Evolutionary conservation across 2,888 invertebrate species (phyloP).

Genomic region (Orthonevra nobilis): DNA sequence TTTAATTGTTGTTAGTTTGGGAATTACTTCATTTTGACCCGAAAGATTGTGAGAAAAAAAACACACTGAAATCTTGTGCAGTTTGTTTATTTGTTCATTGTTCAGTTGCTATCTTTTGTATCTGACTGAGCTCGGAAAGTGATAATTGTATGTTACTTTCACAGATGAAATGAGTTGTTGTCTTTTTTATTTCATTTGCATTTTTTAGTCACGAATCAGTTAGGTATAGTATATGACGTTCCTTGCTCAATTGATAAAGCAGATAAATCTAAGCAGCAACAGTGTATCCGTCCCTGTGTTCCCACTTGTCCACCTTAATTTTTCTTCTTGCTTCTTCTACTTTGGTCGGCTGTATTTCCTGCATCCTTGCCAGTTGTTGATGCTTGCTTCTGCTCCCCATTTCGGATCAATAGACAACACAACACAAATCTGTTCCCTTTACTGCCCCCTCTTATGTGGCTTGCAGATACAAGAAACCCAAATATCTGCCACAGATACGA

Average conservation of each 20-base stretch:
- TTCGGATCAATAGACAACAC: slow-evolving; percentile 43
- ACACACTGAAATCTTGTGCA: slow-evolving; percentile 1
- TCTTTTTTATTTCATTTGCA: neutral
- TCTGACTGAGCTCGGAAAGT: neutral
- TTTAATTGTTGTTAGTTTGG: slow-evolving; percentile 51
- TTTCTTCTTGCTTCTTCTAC: slow-evolving; percentile 7
- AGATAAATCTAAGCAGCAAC: too few relatives aligned
- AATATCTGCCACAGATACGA: slow-evolving; percentile 24
- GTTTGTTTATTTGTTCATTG: neutral
- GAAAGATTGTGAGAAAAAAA: slow-evolving; percentile 39
- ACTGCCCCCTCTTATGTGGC: neutral
- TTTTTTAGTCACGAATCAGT: too few relatives aligned
- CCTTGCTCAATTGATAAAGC: too few relatives aligned
- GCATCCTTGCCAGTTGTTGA: slow-evolving; percentile 19
- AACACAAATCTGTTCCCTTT: slow-evolving; percentile 36
- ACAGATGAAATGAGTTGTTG: slow-evolving; percentile 7
- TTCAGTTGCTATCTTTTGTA: slow-evolving; percentile 15
- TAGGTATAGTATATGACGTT: too few relatives aligned
- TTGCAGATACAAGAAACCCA: neutral
- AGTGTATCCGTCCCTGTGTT: too few relatives aligned
- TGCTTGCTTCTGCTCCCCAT: slow-evolving; percentile 16
- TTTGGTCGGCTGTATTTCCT: slow-evolving; percentile 35
- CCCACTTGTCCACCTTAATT: slow-evolving; percentile 29
- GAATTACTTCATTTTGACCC: slow-evolving; percentile 48
- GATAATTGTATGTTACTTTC: slow-evolving; percentile 30